These are phyloP conservation scores for Ctenicera cuprea DNA, from an alignment of 2,888 invertebrate genomes.

Conservation along the genomic window DNA sequence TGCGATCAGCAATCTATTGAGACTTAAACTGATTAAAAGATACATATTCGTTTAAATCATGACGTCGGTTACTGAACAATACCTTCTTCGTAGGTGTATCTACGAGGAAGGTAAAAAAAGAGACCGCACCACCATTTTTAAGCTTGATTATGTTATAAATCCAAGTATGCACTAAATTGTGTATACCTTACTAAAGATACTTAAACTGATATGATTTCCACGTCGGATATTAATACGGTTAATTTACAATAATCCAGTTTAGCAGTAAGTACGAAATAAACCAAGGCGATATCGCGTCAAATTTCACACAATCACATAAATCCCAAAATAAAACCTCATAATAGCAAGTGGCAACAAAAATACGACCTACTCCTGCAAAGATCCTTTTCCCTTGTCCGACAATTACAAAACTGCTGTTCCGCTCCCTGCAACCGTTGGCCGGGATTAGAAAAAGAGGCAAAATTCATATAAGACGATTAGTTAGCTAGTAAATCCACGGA, in stretches of 20 bases:
- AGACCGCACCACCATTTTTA: too few species aligned
- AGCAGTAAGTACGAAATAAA: conserved; percentile 7
- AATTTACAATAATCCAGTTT: not conserved
- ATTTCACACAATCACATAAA: conserved; percentile 14
- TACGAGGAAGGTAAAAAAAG: too few species aligned
- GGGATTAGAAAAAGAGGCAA: conserved; percentile 72
- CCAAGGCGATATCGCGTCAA: not conserved
- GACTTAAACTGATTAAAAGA: too few species aligned
- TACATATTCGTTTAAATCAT: too few species aligned
- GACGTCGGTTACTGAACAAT: too few species aligned
- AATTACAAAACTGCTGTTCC: conserved; percentile 30
- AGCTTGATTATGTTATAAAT: too few species aligned
- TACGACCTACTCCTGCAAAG: not conserved
- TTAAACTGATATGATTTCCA: too few species aligned
- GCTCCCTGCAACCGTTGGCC: conserved; percentile 32
- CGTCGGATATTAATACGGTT: not conserved
- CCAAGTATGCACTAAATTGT: too few species aligned
- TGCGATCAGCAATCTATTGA: too few species aligned
- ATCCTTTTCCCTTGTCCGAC: conserved; percentile 5
- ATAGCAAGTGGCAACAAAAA: not conserved
- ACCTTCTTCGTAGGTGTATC: too few species aligned
- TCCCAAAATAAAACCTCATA: not conserved
- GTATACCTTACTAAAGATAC: too few species aligned
- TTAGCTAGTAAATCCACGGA: conserved; percentile 71
- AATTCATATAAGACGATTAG: conserved; percentile 73